phyloP scores from a whole-genome alignment of 2,888 invertebrate species.

The Hoplodrina ambigua region DNA sequence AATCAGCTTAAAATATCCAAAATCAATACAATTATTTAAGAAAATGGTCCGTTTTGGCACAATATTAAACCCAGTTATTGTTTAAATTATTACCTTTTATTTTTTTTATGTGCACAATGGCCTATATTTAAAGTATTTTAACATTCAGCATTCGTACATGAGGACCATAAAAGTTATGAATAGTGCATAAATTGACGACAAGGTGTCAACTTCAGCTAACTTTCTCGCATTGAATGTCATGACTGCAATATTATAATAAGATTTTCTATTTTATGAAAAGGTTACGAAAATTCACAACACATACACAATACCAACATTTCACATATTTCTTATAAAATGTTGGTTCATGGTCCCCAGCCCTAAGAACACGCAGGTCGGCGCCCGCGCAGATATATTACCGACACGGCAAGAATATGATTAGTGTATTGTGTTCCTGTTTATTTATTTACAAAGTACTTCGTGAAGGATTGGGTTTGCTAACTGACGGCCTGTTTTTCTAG shows the following conservation, averaged over 20 bases:
- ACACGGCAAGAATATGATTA: conserved; percentile 72
- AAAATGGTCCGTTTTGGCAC: no score
- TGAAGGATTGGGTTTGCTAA: conserved; percentile 55
- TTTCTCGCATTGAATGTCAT: conserved; percentile 17
- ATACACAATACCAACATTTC: not conserved
- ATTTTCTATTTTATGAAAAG: conserved; percentile 9
- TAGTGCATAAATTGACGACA: conserved; percentile 6
- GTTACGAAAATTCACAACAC: not conserved
- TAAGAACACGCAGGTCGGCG: conserved; percentile 48
- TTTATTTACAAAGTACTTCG: conserved; percentile 60
- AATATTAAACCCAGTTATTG: no score
- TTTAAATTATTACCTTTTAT: not conserved
- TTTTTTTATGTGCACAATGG: not conserved
- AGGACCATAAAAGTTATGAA: conserved; percentile 13
- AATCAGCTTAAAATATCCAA: no score
- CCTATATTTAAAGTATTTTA: not conserved
- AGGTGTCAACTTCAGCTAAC: conserved; percentile 5
- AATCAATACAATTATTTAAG: no score
- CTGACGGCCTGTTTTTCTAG: conserved; percentile 51
- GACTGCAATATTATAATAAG: not conserved
- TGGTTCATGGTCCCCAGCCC: conserved; percentile 34
- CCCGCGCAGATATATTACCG: conserved; percentile 66
- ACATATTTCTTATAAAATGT: conserved; percentile 24
- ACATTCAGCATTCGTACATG: conserved; percentile 16
- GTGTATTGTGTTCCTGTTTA: conserved; percentile 70